Evolutionary conservation across 2,888 invertebrate species (phyloP).

Genomic region (Drosophila trichaetosa): DNA sequence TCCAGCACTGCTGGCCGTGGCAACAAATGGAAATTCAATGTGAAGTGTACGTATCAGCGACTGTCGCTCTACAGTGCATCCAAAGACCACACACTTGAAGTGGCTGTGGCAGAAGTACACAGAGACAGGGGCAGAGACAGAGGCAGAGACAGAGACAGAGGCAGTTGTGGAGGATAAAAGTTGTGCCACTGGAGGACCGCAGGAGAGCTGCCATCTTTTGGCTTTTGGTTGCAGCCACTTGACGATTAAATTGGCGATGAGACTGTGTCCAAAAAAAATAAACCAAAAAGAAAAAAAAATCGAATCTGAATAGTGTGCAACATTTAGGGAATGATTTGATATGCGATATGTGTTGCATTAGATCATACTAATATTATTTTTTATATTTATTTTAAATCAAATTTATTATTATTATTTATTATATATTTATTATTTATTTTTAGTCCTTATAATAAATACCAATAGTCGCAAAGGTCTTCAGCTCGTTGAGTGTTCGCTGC

Average conservation of each 20-base stretch:
- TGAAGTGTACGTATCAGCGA: conserved; percentile 80
- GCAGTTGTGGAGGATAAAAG: conserved; percentile 10
- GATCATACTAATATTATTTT: neutral
- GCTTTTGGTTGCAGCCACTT: conserved; percentile 58
- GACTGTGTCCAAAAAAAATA: conserved; percentile 29
- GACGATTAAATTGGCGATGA: conserved; percentile 61
- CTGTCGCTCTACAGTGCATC: conserved; percentile 76
- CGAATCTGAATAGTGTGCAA: neutral
- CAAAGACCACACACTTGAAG: conserved; percentile 75
- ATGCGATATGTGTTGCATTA: conserved; percentile 1
- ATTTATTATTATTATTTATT: neutral
- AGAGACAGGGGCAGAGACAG: conserved; percentile 5
- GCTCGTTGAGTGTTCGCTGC: accelerated
- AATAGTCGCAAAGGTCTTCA: neutral
- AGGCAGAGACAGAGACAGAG: conserved; percentile 1
- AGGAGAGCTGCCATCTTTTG: conserved; percentile 18
- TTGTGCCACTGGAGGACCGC: conserved; percentile 38
- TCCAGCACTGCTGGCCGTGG: conserved; percentile 43
- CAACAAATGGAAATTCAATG: conserved; percentile 77
- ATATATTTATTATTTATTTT: neutral
- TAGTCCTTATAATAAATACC: neutral
- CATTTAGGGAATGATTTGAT: neutral
- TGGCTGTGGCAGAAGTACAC: conserved; percentile 20
- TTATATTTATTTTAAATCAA: neutral
- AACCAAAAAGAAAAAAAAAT: neutral